phyloP scores from a whole-genome alignment of 2,113 vertebrate species.

The Scomber japonicus region DNA sequence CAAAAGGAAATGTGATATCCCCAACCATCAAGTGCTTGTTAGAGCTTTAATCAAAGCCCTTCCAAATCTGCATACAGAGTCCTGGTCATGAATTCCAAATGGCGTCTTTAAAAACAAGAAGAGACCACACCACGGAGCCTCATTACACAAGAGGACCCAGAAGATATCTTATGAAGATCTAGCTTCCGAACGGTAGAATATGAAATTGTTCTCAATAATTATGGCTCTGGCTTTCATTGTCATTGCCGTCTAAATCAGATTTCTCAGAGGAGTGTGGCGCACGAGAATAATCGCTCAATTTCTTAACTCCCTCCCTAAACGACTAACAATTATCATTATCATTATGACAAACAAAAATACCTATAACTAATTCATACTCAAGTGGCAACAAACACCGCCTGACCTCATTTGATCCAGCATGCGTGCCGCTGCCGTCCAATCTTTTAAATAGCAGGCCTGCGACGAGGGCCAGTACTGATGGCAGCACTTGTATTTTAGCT shows the following conservation, averaged over 20 bases:
- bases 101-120: slow-evolving; percentile 75
- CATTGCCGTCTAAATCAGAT: slow-evolving; percentile 51
- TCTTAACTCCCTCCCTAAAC: slow-evolving; percentile 46
- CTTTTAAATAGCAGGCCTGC: slow-evolving; percentile 58
- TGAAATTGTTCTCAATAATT: slow-evolving; percentile 65
- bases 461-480: slow-evolving; percentile 48
- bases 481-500: slow-evolving; percentile 57
- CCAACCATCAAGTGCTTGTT: slow-evolving; percentile 83
- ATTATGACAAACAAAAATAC: slow-evolving; percentile 66
- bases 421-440: slow-evolving; percentile 56
- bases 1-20: slow-evolving; percentile 86
- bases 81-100: slow-evolving; percentile 82
- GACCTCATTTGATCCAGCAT: slow-evolving; percentile 51
- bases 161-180: slow-evolving; percentile 68
- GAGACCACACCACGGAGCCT: slow-evolving; percentile 56
- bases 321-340: slow-evolving; percentile 61
- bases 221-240: slow-evolving; percentile 55
- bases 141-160: slow-evolving; percentile 60
- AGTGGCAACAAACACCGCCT: slow-evolving; percentile 47
- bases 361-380: slow-evolving; percentile 54
- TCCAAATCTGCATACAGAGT: slow-evolving; percentile 78
- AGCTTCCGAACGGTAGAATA: slow-evolving; percentile 43
- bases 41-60: slow-evolving; percentile 84
- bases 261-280: slow-evolving; percentile 50
- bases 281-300: slow-evolving; percentile 49